Evolutionary conservation across 2,797 vertebrate genomes (phyloP), one percentile per base, ranked within the genome.

Genomic region (Rallus crepitans): DNA sequence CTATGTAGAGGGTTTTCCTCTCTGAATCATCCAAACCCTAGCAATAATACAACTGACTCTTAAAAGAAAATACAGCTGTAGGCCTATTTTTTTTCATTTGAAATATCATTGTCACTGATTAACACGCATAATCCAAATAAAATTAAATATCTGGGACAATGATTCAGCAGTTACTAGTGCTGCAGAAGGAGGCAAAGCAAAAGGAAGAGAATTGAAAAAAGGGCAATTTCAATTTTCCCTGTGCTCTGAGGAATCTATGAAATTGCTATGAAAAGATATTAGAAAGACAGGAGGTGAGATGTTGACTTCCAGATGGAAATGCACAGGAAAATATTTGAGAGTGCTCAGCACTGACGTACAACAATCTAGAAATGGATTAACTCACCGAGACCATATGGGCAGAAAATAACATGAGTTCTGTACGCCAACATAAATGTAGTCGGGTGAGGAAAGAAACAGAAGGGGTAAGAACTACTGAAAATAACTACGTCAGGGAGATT

Each of bases 281-380:
- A 95, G 89, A 81, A 89, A 89, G 91, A 92, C 71, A 96, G 89
- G 87, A 95, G 87, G 85, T 68, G 72, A 91, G 89, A 89, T 75
- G 76, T 59, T 95, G 59, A 77, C 63, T 96, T 96, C 91, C 95
- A 97, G 92, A 96, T 93, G 94, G 93, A 92, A 96, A 90, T 37
- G 66, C 68, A 78, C 37, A 81, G 89, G 76, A 92, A 94, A 96
- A 93, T 94, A 96, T 92, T 96, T 96, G 73, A 86, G 69, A 93
- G 82, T 78, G 53, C 78, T 96, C 93, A 83, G 64, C 45, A 37
- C 30, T 96, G 93, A 95, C 55, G 27, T 95, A 81, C 69, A 89
- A 87, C 92, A 95, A 80, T 75, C 89, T 91, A 89, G 93, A 90
- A 96, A 94, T 81, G 87, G 84, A 96, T 96, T 94, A 91, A 89